Evolutionary conservation across 2,113 vertebrate species (phyloP), one percentile per base, ranked within the genome.

Genomic region (Corvus cornix): DNA sequence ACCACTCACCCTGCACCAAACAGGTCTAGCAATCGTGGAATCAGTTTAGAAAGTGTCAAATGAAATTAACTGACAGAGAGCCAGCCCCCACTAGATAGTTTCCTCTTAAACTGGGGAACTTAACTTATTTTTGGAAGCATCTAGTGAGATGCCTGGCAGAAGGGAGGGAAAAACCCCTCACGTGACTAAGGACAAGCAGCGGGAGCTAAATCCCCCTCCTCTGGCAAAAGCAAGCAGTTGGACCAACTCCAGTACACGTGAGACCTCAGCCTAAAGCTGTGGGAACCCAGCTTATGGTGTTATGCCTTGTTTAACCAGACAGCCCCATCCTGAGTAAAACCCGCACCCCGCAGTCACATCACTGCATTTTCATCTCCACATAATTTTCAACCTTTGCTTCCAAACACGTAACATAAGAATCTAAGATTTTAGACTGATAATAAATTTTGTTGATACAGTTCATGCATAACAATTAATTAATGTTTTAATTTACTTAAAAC

Each of bases 191-290:
- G 58, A 43, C 12, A 33, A 63, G 89, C 80, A 62, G 18, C 0
- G 0, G 41, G 37, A 83, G n/a, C 4, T 10, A 53, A 93, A 66
- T 48, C 33, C 28, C 15, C 9, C 12, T 83, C 37, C 64, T 66
- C 13, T 31, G 59, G 68, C 68, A 49, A 48, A 21, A 31, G 33
- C 0, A 10, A 81, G 49, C 79, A 41, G 24, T 4, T 16, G 30
- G 58, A 60, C 41, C 17, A 17, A 18, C n/a, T 27, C 1, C 1
- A 78, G 68, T 7, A 37, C 21, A 7, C 0, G 0, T 10, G 41
- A 78, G 83, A 86, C 16, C 24, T 44, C n/a, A 27, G 58, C 58
- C 58, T 35, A 13, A 59, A 64, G 8, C 2, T 6, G 19, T 48
- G 76, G 79, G 68, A 68, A n/a, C 15, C 20, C 49, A 15, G 17